Evolutionary conservation across 1,140 invertebrate genomes (phyloP).

Genomic region (Lamellibrachia luymesi): DNA sequence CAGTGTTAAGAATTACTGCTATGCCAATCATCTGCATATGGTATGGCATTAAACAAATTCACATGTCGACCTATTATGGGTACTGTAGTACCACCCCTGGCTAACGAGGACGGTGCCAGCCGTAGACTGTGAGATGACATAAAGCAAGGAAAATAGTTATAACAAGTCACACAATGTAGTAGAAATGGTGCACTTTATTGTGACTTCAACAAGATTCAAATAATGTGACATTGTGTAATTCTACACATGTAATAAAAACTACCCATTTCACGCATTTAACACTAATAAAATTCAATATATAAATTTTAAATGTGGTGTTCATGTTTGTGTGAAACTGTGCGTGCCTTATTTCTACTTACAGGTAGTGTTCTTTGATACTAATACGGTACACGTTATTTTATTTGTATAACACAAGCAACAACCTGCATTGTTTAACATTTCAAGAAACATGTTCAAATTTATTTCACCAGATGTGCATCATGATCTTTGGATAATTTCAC

Average conservation of each 20-base stretch:
- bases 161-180: neutral
- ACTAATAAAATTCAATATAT: neutral
- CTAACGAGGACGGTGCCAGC: neutral
- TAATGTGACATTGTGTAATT: neutral
- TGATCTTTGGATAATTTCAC: constrained; percentile 1
- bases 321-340: neutral
- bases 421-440: neutral
- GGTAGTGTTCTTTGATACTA: neutral
- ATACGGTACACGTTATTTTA: too few relatives aligned
- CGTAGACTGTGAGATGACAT: neutral
- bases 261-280: neutral
- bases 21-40: neutral
- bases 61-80: too few relatives aligned
- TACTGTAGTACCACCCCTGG: too few relatives aligned
- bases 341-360: neutral
- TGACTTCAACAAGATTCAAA: neutral
- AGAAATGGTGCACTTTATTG: neutral
- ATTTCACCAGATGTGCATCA: neutral
- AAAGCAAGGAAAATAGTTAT: neutral
- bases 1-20: neutral
- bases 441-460: neutral
- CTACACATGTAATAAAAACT: neutral
- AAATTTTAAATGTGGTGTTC: neutral
- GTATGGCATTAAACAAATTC: too few relatives aligned
- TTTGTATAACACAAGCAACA: neutral